Evolutionary conservation across 2,888 invertebrate species (phyloP), one percentile per base, ranked within the genome.

Genomic region (Dendrolimus pini): DNA sequence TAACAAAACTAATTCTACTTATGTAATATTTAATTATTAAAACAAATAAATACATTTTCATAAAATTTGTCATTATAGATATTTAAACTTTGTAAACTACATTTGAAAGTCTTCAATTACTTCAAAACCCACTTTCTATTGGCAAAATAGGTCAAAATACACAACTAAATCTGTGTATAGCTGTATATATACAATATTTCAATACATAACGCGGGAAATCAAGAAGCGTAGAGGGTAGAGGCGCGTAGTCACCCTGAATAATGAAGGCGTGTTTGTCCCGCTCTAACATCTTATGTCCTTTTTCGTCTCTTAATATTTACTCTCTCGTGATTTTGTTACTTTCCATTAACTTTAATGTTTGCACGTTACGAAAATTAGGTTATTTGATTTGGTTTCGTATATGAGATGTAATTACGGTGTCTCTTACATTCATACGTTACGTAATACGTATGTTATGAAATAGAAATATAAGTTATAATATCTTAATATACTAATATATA

Each of bases 211-310:
- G 12, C 47, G 12, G 68, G 70, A 66, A 71, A 76, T 73, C 75
- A 71, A 47, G 47, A 47, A 47, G 63, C 68, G 71, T 70, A 75
- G 70, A 74, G 74, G 47, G 71, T 70, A 75, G 70, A 74, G 74
- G 47, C 47, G 47, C 47, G 72, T 63, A 75, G 70, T 75, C 74
- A 72, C 68, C 66, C 67, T 78, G 77, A 81, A 82, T 81, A 79
- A 81, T 80, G 73, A 74, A 82, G 60, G 62, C 69, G 71, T 73
- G 12, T 47, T 47, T 12, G 9, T 47, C 12, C 12, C 47, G 12
- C 47, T 47, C 47, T 10, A 47, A 9, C 47, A 47, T 47, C 47
- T 10, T 12, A 9, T 6, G 12, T 47, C 47, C 69, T 69, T 70
- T 68, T 67, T 65, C 62, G 57, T 59, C 57, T 54, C 60, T 54